phyloP scores from a whole-genome alignment of 2,888 invertebrate species.

The Papilio protenor region DNA sequence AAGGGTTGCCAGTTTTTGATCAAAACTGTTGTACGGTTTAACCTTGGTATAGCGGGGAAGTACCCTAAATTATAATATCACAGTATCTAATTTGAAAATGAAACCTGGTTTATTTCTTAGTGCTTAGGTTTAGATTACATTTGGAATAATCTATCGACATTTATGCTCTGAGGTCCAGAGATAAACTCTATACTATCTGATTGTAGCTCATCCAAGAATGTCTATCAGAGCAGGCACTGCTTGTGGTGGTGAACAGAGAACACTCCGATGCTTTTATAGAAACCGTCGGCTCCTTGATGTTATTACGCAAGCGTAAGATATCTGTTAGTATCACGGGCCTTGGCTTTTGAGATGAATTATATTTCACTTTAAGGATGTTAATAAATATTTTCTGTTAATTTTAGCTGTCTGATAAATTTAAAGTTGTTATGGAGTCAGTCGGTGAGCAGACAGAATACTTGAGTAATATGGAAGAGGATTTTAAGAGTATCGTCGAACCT shows the following conservation, averaged over 20 bases:
- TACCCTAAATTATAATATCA: background rate
- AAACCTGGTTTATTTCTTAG: background rate
- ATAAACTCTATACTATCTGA: background rate
- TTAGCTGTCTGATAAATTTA: constrained; percentile 63
- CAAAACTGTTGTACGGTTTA: background rate
- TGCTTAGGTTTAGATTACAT: background rate
- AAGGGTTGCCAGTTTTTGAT: background rate
- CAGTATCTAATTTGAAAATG: background rate
- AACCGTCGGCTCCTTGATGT: constrained; percentile 78
- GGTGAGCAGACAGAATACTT: constrained; percentile 60
- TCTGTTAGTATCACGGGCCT: constrained; percentile 5
- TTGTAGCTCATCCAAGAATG: constrained; percentile 74
- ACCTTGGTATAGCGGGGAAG: background rate
- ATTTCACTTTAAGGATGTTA: background rate
- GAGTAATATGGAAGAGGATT: constrained; percentile 59
- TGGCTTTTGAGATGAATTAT: background rate
- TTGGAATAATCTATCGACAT: background rate
- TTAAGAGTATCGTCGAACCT: constrained; percentile 61
- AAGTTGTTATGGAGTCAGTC: constrained; percentile 56
- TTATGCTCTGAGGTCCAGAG: background rate
- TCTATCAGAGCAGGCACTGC: constrained; percentile 80
- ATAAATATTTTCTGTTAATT: constrained; percentile 27
- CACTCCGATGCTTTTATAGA: constrained; percentile 86
- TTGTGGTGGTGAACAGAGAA: constrained; percentile 80
- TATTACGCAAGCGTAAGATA: constrained; percentile 78